Evolutionary conservation across 2,888 invertebrate genomes (phyloP), one percentile per base, ranked within the genome.

Genomic region (Osmoderma eremita): DNA sequence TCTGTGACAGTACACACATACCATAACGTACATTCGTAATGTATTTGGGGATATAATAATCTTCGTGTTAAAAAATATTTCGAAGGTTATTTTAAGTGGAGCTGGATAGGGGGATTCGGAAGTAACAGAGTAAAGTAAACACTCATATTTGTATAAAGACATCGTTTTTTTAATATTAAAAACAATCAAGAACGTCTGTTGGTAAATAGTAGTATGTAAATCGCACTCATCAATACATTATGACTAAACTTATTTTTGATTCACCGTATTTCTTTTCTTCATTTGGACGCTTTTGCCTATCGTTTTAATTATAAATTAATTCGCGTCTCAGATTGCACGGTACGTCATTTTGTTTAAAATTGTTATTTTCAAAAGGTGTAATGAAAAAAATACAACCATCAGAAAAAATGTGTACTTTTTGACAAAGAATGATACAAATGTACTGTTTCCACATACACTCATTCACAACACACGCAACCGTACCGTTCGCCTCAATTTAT

Each of bases 341-440:
- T 17, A 45, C 18, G 12, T 17, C 15, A 30, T 30, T 30, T 30
- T 30, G 2, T 30, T 15, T 42, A n/a, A 1, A 42, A 42, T 18
- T 45, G 45, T 45, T 5, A 39, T 50, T 18, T 58, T 18, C 18
- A n/a, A 30, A 17, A 50, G 39, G 42, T 58, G 58, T 58, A 12
- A 50, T 12, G 58, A 63, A 61, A 66, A 66, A 62, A 67, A 61
- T 51, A 51, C 51, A 30, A 61, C 36, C 45, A 48, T 80, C 78
- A 82, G 82, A 84, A 84, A 81, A 84, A 84, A 81, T 83, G 82
- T 84, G 83, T 84, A 84, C 80, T 84, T 58, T 58, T 30, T 80
- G 83, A 83, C 83, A 83, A 58, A 84, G 82, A 84, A 83, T 83
- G 83, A 83, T 84, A 84, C 84, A 85, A 85, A 85, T 84, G 81